A percentile compares a stretch with the other conserved stretches of the same genome.
Evolutionary conservation across 1,140 invertebrate genomes (phyloP).

Genomic region (Ceratina australensis): DNA sequence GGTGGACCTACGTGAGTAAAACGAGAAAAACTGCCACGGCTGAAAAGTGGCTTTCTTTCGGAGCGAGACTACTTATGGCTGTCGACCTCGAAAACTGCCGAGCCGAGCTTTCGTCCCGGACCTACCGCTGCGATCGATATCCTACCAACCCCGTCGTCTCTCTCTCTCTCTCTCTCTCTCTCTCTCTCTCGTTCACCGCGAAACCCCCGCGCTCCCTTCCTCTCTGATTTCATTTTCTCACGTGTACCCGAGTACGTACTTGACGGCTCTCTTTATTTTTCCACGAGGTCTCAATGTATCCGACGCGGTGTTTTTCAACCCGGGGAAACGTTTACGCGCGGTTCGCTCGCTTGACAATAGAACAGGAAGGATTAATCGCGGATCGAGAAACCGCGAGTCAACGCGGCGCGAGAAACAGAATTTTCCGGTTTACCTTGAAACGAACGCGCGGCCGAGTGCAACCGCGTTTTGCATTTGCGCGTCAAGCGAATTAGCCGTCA

Average conservation of each 20-base stretch:
- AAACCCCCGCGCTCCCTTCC: background rate
- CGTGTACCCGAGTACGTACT: background rate
- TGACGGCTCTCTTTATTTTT: background rate
- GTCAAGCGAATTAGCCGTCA: slow-evolving; percentile 9
- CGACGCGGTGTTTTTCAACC: background rate
- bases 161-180: background rate
- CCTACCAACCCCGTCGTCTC: background rate
- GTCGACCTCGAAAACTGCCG: background rate
- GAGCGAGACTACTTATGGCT: background rate
- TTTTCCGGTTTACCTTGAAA: slow-evolving; percentile 43
- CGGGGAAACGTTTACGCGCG: too few relatives aligned
- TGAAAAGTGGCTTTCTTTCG: background rate
- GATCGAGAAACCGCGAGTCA: background rate
- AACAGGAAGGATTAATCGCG: background rate
- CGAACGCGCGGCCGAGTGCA: slow-evolving; percentile 22
- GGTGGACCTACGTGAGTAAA: slow-evolving; percentile 44
- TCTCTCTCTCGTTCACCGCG: background rate
- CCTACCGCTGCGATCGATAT: slow-evolving; percentile 17
- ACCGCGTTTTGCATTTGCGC: slow-evolving; percentile 32
- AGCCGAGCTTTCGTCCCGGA: slow-evolving; percentile 21
- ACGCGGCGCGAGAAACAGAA: background rate
- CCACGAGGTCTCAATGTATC: background rate
- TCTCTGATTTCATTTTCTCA: background rate
- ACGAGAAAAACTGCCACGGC: background rate
- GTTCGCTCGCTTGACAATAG: background rate